A percentile compares a stretch with the other conserved stretches of the same genome.
phyloP scores from a whole-genome alignment of 2,888 invertebrate genomes.

The Polyommatus iphigenia region DNA sequence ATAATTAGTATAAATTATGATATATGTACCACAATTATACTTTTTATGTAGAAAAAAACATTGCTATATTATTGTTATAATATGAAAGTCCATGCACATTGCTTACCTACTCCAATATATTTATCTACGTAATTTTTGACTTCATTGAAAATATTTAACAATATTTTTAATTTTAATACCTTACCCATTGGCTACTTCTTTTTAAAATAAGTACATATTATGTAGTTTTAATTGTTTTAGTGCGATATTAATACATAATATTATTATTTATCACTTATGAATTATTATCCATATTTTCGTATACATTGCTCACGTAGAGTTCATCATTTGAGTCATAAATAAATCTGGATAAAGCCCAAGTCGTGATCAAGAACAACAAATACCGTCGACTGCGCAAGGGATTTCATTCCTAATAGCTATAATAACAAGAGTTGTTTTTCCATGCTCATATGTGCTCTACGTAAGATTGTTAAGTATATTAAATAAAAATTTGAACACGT shows the following conservation, averaged over 20 bases:
- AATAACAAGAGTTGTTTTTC: not conserved
- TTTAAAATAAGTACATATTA: not conserved
- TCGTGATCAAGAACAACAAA: constrained; percentile 26
- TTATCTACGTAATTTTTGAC: too few relatives aligned
- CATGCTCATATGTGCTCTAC: not conserved
- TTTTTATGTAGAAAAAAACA: not conserved
- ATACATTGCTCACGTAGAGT: not conserved
- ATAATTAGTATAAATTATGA: not conserved
- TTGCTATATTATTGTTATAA: too few relatives aligned
- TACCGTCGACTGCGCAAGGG: not conserved
- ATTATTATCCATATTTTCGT: constrained; percentile 1
- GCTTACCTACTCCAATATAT: too few relatives aligned
- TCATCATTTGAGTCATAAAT: constrained; percentile 20
- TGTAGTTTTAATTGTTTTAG: not conserved
- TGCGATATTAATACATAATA: not conserved
- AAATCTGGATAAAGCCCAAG: constrained; percentile 27
- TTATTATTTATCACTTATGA: not conserved
- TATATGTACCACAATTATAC: not conserved
- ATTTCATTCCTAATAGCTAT: not conserved
- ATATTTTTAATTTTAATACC: too few relatives aligned
- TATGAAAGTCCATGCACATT: too few relatives aligned
- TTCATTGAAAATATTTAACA: too few relatives aligned
- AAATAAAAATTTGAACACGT: constrained; percentile 27
- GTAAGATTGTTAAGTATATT: constrained; percentile 2
- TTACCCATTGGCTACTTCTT: not conserved